Evolutionary conservation across 1,140 invertebrate species (phyloP).

Genomic region (Euborellia annulipes): DNA sequence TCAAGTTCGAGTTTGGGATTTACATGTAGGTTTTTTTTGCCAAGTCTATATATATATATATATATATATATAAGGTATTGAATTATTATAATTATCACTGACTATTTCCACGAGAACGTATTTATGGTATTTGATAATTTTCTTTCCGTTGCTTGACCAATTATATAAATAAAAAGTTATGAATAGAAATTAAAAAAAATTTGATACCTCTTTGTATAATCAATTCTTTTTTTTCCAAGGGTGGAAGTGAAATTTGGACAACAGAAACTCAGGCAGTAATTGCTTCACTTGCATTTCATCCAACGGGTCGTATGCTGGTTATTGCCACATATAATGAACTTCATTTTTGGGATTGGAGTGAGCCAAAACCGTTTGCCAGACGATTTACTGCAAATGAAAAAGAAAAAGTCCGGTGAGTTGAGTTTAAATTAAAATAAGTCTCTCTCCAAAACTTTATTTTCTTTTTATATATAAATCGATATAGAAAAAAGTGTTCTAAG

Average conservation of each 20-base stretch:
- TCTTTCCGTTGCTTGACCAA: no score
- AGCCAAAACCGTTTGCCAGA: constrained; percentile 55
- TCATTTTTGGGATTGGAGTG: constrained; percentile 82
- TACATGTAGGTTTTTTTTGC: constrained; percentile 46
- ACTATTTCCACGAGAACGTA: no score
- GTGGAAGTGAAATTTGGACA: constrained; percentile 72
- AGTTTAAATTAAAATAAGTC: no score
- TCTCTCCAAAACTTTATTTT: no score
- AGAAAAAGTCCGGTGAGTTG: constrained; percentile 60
- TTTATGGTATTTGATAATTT: no score
- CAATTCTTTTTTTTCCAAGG: constrained; percentile 37
- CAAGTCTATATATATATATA: constrained; percentile 1
- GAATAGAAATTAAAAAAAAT: no score
- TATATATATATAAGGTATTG: no score
- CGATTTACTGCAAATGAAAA: constrained; percentile 47
- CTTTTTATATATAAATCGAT: no score
- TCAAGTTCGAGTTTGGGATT: constrained; percentile 82
- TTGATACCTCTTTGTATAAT: no score
- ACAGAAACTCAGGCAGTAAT: constrained; percentile 54
- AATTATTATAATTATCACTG: no score
- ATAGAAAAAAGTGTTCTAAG: no score
- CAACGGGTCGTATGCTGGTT: constrained; percentile 60
- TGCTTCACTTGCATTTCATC: constrained; percentile 76
- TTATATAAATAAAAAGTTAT: no score
- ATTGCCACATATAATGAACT: constrained; percentile 74